phyloP scores from a whole-genome alignment of 2,797 vertebrate genomes.

The Apogon hyalosoma region DNA sequence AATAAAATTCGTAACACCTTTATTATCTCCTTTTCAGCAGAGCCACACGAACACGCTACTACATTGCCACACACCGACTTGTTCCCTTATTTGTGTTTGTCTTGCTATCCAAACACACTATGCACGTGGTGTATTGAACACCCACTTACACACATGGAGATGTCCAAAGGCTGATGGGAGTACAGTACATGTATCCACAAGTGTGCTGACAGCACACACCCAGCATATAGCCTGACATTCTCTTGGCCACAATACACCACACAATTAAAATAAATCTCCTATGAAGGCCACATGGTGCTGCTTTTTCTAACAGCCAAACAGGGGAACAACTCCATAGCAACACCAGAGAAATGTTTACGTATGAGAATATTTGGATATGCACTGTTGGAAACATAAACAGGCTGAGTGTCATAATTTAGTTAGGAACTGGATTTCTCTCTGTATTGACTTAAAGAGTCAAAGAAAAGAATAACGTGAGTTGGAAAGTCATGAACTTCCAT shows the following conservation, averaged over 20 bases:
- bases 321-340: conserved; percentile 73
- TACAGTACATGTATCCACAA: conserved; percentile 66
- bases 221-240: conserved; percentile 62
- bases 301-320: conserved; percentile 66
- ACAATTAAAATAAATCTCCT: conserved; percentile 77
- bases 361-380: conserved; percentile 64
- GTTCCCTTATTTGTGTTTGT: conserved; percentile 62
- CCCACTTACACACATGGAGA: conserved; percentile 32
- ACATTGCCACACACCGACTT: conserved; percentile 25
- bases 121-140: conserved; percentile 51
- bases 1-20: too few relatives aligned
- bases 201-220: conserved; percentile 70
- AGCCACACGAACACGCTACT: neutral
- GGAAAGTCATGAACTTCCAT: conserved; percentile 80
- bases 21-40: neutral
- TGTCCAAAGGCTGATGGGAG: conserved; percentile 43
- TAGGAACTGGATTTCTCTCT: conserved; percentile 59
- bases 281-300: conserved; percentile 62
- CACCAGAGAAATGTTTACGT: conserved; percentile 65
- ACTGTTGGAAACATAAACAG: conserved; percentile 66
- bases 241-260: conserved; percentile 63
- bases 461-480: conserved; percentile 66
- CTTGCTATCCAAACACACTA: conserved; percentile 60
- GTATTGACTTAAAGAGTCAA: conserved; percentile 67
- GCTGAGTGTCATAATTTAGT: conserved; percentile 67